These are phyloP conservation scores for Apotomis turbidana DNA, from an alignment of 2,888 invertebrate species.

Conservation along the genomic window DNA sequence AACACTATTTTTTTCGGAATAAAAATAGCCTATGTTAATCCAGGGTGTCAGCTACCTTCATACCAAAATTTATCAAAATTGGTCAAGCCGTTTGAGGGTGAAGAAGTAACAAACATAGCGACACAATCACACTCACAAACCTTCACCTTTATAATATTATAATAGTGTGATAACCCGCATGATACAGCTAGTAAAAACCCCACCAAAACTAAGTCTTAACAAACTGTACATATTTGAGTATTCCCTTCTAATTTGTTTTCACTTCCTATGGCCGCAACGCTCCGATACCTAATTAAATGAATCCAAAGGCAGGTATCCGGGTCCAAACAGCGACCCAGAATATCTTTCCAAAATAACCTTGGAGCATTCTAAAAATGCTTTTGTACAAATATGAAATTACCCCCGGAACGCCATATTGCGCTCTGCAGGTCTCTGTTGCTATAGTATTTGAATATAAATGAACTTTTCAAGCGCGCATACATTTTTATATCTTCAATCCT, in stretches of 20 bases:
- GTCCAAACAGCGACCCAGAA: conserved; percentile 11
- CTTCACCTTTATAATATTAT: too few species aligned
- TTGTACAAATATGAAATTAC: conserved; percentile 43
- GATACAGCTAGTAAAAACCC: too few species aligned
- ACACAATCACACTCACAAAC: too few species aligned
- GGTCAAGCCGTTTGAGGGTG: too few species aligned
- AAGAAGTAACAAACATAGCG: too few species aligned
- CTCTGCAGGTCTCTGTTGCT: conserved; percentile 37
- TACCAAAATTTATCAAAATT: too few species aligned
- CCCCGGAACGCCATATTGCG: conserved; percentile 38
- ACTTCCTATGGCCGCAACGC: not conserved
- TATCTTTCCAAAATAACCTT: conserved; percentile 27
- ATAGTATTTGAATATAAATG: conserved; percentile 52
- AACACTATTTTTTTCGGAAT: too few species aligned
- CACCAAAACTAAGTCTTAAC: too few species aligned
- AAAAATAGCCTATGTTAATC: too few species aligned
- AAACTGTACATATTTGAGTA: not conserved
- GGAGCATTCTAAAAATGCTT: conserved; percentile 38
- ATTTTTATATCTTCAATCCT: conserved; percentile 40
- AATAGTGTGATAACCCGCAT: too few species aligned
- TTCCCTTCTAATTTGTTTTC: not conserved
- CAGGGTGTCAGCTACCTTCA: too few species aligned
- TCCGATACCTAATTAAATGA: conserved; percentile 20
- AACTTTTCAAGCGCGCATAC: conserved; percentile 44
- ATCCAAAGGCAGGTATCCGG: conserved; percentile 1